Evolutionary conservation across 2,797 vertebrate species (phyloP).

Genomic region (Tarsius wallacei): DNA sequence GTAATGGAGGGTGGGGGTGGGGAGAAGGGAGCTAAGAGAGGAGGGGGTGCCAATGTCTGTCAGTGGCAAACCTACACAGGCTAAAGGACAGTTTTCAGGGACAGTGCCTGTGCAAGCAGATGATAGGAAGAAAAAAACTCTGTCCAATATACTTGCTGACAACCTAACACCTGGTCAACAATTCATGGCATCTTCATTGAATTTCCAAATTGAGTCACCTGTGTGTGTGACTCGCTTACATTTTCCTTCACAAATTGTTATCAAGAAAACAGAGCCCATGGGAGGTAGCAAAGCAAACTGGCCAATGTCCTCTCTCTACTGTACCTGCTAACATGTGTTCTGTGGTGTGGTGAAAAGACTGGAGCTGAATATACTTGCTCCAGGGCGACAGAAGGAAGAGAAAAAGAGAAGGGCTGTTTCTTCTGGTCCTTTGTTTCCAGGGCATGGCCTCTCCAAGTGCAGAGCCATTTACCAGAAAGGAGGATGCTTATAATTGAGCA

Average conservation of each 20-base stretch:
- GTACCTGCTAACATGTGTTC: background rate
- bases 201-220: slow-evolving; percentile 54
- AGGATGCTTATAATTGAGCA: background rate
- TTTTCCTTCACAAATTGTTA: slow-evolving; percentile 50
- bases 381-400: background rate
- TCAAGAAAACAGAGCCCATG: slow-evolving; percentile 13
- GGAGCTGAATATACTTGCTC: background rate
- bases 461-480: background rate
- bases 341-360: background rate
- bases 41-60: background rate
- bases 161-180: slow-evolving; percentile 20
- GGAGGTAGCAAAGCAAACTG: background rate
- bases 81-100: slow-evolving; percentile 11
- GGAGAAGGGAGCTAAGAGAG: background rate
- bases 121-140: background rate
- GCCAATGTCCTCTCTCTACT: background rate
- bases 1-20: no score
- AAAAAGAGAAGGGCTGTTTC: background rate
- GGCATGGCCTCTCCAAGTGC: background rate
- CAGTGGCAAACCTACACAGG: no score
- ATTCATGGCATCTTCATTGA: slow-evolving; percentile 1
- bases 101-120: background rate
- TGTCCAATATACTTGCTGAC: slow-evolving; percentile 2
- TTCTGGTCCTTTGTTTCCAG: slow-evolving; percentile 5
- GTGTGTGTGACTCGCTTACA: background rate